Conservation (phyloP, 2,797 vertebrate genomes). For the Sus cebifrons region DNA sequence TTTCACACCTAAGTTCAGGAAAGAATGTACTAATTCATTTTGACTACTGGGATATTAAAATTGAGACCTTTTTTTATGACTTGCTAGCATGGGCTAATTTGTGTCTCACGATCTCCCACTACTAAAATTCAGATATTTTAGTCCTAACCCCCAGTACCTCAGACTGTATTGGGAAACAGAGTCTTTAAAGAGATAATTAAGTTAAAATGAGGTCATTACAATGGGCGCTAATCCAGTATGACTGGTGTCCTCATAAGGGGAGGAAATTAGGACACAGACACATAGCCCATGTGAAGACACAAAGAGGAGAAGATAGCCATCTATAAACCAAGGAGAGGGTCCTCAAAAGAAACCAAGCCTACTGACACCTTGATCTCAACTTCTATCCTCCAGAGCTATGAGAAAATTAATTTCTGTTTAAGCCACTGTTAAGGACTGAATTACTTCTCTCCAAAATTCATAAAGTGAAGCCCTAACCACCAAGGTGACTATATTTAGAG, state of each 20-base stretch:
- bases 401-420: constrained; percentile 56
- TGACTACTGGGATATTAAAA: constrained; percentile 44
- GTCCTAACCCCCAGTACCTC: not conserved
- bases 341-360: constrained; percentile 21
- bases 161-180: constrained; percentile 9
- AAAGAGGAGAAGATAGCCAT: not conserved
- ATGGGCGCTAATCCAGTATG: not conserved
- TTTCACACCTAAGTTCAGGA: constrained; percentile 51
- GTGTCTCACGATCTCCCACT: not conserved
- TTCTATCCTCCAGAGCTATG: not conserved
- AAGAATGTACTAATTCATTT: constrained; percentile 49
- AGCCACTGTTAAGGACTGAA: constrained; percentile 15
- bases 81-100: not conserved
- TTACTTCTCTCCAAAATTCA: constrained; percentile 39
- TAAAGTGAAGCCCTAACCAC: constrained; percentile 44
- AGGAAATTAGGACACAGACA: constrained; percentile 49
- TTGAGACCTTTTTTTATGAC: constrained; percentile 22
- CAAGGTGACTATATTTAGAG: constrained; percentile 32
- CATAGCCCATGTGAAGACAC: not conserved
- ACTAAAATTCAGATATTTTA: constrained; percentile 2
- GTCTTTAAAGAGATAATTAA: constrained; percentile 46
- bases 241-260: not conserved
- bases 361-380: not conserved
- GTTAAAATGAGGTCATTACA: constrained; percentile 35
- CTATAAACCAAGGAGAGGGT: constrained; percentile 44